These are phyloP conservation scores for Acleris emargana DNA, from an alignment of 2,888 invertebrate species.

Conservation along the genomic window DNA sequence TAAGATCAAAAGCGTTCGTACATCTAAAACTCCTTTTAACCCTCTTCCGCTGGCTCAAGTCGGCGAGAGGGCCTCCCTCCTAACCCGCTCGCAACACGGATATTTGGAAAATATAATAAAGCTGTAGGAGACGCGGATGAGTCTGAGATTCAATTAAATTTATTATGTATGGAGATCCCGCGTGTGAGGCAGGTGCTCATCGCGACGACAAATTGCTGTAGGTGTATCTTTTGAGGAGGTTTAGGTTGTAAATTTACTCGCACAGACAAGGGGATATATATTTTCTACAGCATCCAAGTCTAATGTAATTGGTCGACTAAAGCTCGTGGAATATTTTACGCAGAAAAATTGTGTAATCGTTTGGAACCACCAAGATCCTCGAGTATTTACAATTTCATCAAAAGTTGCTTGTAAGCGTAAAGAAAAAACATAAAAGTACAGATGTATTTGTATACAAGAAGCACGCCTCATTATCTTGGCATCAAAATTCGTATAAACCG, in stretches of 20 bases:
- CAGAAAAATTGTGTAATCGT: too few relatives aligned
- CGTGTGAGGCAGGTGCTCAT: constrained; percentile 75
- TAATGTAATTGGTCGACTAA: background rate
- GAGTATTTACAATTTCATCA: too few relatives aligned
- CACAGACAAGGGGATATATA: constrained; percentile 19
- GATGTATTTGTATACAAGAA: constrained; percentile 16
- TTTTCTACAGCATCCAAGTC: constrained; percentile 7
- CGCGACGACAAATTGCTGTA: constrained; percentile 71
- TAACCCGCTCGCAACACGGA: constrained; percentile 73
- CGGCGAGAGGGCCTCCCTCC: constrained; percentile 76
- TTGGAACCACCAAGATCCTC: too few relatives aligned
- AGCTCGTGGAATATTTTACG: background rate
- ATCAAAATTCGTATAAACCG: constrained; percentile 51
- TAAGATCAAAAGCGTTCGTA: constrained; percentile 89
- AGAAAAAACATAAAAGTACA: background rate
- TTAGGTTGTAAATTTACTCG: constrained; percentile 44
- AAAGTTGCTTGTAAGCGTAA: too few relatives aligned
- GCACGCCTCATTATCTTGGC: constrained; percentile 43
- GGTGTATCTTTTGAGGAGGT: constrained; percentile 54
- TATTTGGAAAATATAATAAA: constrained; percentile 81
- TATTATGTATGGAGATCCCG: constrained; percentile 82
- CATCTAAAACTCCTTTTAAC: constrained; percentile 84
- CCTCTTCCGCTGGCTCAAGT: constrained; percentile 76
- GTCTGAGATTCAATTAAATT: constrained; percentile 82
- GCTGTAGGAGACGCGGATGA: constrained; percentile 72